phyloP scores from a whole-genome alignment of 2,797 vertebrate species.

The Phoebastria nigripes region DNA sequence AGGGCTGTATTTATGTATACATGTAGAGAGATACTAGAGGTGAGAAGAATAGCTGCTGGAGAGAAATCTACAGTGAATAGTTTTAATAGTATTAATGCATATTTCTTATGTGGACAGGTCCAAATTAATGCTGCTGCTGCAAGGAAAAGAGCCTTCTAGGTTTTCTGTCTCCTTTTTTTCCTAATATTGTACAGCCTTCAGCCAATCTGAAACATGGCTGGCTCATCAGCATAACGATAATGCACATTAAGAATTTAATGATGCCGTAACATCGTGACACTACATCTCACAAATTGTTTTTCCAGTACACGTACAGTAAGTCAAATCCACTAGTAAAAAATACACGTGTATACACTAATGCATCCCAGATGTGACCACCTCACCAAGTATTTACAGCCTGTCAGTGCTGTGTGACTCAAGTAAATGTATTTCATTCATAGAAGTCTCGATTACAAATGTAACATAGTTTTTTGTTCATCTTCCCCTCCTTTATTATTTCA shows the following conservation, averaged over 20 bases:
- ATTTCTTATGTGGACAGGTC: rapidly evolving
- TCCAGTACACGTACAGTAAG: neutral
- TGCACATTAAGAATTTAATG: neutral
- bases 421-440: neutral
- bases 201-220: neutral
- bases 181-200: neutral
- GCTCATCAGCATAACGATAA: neutral
- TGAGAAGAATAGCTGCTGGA: neutral
- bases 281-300: neutral
- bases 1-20: neutral
- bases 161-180: neutral
- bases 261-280: neutral
- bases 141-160: neutral
- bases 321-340: neutral
- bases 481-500: neutral
- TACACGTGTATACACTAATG: too few relatives aligned
- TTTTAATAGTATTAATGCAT: neutral
- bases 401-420: neutral
- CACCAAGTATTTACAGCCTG: neutral
- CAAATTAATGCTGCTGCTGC: neutral
- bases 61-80: neutral
- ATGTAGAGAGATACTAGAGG: rapidly evolving
- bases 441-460: neutral
- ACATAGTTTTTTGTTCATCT: neutral
- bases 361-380: neutral